These are phyloP conservation scores for Arrhamphus sclerolepis DNA, from an alignment of 2,797 vertebrate genomes.

Conservation along the genomic window DNA sequence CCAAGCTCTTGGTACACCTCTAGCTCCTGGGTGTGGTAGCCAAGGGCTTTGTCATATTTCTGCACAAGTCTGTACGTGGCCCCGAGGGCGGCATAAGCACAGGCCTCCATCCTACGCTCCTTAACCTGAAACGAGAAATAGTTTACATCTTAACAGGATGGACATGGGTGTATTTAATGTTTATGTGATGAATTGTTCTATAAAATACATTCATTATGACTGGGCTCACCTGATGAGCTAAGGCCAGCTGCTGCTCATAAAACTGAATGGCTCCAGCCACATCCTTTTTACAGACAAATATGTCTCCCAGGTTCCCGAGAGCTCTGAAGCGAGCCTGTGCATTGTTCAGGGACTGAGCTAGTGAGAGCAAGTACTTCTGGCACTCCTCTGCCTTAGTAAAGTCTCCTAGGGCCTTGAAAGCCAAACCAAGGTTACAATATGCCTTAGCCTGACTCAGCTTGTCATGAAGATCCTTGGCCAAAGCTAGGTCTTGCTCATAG, in stretches of 20 bases:
- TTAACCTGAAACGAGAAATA: conserved; percentile 72
- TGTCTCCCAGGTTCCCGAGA: conserved; percentile 96
- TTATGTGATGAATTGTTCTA: conserved; percentile 11
- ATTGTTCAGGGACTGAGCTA: conserved; percentile 97
- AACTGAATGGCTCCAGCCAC: conserved; percentile 92
- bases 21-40: conserved; percentile 96
- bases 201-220: conserved; percentile 9
- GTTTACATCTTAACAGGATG: conserved; percentile 8
- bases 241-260: conserved; percentile 95
- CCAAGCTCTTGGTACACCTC: conserved; percentile 89
- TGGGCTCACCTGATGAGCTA: conserved; percentile 85
- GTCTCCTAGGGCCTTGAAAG: conserved; percentile 94
- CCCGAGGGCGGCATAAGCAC: conserved; percentile 92
- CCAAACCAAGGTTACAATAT: conserved; percentile 96
- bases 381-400: conserved; percentile 96
- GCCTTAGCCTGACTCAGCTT: conserved; percentile 98
- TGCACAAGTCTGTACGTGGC: conserved; percentile 88
- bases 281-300: conserved; percentile 96
- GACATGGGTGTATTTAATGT: conserved; percentile 19
- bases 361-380: conserved; percentile 94
- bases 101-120: conserved; percentile 78
- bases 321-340: conserved; percentile 96
- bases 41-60: conserved; percentile 91
- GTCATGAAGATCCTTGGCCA: conserved; percentile 97
- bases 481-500: conserved; percentile 95